Evolutionary conservation across 2,797 vertebrate genomes (phyloP), one percentile per base, ranked within the genome.

Genomic region (Leptoclinus maculatus): DNA sequence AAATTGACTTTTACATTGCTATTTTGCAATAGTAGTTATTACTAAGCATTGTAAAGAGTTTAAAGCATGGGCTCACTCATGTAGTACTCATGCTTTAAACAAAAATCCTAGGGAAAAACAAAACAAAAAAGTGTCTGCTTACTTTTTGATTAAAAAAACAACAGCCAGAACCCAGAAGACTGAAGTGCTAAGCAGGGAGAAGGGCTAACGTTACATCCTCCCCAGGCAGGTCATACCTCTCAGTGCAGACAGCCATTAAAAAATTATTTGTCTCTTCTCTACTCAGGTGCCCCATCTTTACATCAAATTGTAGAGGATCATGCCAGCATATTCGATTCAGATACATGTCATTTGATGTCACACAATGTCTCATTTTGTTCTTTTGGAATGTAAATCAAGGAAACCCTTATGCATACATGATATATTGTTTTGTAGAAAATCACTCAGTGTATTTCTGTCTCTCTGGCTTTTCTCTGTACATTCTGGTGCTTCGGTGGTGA

Each of bases 261-360:
- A 38, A 87, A 83, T 70, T 59, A 78, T 71, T 78, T 56, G 80
- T 85, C 63, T 87, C 71, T 82, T 90, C 68, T 90, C 84, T 86
- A 83, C 91, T 94, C 90, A 93, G 93, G 94, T 94, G 79, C 62
- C 74, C 67, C 88, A 84, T 89, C 64, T 87, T 86, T 87, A 76
- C 78, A 88, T 90, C 67, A 78, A 86, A 79, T 63, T 80, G 75
- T 84, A 73, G 82, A 90, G 78, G 63, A 84, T 85, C 78, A 72
- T 85, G 82, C 79, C 88, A 86, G 86, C 83, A 86, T 87, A 80
- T 82, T 41, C 36, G 13, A 70, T 66, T 89, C 78, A 71, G 78
- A 87, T 71, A 79, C 70, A 75, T 78, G 71, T 85, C 60, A 79
- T 84, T 77, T 82, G 73, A 82, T 72, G 63, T 87, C 76, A 80